A percentile compares a stretch with the other conserved stretches of the same genome.
These are phyloP conservation scores for Cyprinodon diabolis DNA, from an alignment of 2,797 vertebrate species.

Conservation along the genomic window DNA sequence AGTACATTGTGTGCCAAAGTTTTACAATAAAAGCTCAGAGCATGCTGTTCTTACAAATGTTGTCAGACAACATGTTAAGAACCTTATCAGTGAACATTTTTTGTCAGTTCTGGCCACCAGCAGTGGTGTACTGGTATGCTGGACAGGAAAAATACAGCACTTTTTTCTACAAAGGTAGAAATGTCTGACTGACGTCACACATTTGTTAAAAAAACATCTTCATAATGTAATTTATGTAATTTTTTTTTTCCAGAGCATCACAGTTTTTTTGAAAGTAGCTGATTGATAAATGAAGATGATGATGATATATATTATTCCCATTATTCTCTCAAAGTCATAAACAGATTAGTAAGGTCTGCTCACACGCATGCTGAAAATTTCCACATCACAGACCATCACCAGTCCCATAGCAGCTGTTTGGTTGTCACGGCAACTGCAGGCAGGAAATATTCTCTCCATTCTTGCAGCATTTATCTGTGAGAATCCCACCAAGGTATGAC, in stretches of 20 bases:
- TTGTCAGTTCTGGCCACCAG: neutral
- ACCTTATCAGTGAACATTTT: neutral
- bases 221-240: neutral
- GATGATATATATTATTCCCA: neutral
- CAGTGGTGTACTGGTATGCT: neutral
- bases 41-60: neutral
- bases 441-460: conserved; percentile 53
- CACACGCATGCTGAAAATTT: conserved; percentile 21
- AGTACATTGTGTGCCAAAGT: conserved; percentile 10
- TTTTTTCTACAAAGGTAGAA: conserved; percentile 14
- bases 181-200: neutral
- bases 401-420: conserved; percentile 44
- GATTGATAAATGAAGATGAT: neutral
- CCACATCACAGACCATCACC: conserved; percentile 19
- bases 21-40: neutral
- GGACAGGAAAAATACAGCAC: conserved; percentile 21
- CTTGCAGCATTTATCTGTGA: conserved; percentile 38
- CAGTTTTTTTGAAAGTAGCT: neutral
- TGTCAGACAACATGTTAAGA: neutral
- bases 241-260: neutral
- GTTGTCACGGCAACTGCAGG: conserved; percentile 35
- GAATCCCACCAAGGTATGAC: conserved; percentile 51
- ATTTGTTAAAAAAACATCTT: neutral
- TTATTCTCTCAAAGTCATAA: conserved; percentile 25
- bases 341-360: conserved; percentile 35